These are phyloP conservation scores for Drosophila lutescens DNA, from an alignment of 2,888 invertebrate genomes.

Conservation along the genomic window DNA sequence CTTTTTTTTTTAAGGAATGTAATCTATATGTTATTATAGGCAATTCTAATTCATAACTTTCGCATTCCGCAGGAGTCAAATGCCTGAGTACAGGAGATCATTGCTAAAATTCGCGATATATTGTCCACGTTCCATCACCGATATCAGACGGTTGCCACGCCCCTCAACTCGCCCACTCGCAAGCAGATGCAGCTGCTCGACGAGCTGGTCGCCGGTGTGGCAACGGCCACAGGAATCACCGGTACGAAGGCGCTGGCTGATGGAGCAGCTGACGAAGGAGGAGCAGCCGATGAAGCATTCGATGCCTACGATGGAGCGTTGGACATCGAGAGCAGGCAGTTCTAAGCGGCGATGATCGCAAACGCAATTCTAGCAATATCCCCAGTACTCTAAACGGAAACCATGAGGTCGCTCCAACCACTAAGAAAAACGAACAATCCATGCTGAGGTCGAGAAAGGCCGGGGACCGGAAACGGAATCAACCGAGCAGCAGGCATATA, in stretches of 20 bases:
- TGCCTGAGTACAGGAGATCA: constrained; percentile 95
- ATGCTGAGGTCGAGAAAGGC: constrained; percentile 17
- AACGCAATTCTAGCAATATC: constrained; percentile 50
- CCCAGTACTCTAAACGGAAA: constrained; percentile 5
- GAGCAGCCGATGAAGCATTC: constrained; percentile 8
- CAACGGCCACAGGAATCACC: constrained; percentile 9
- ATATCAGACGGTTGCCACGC: constrained; percentile 86
- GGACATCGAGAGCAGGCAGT: constrained; percentile 48
- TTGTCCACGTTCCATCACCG: constrained; percentile 88
- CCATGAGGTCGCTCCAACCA: neutral
- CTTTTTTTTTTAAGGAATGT: too few species aligned
- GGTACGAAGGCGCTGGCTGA: neutral
- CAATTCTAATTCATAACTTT: neutral
- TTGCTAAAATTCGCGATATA: constrained; percentile 92
- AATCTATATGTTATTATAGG: too few species aligned
- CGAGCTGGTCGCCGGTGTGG: constrained; percentile 50
- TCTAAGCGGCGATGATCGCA: constrained; percentile 25
- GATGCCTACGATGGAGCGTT: constrained; percentile 46
- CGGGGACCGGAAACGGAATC: constrained; percentile 4
- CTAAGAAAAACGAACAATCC: constrained; percentile 3
- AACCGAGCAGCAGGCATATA: neutral
- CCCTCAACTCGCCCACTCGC: constrained; percentile 82
- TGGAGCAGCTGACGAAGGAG: neutral
- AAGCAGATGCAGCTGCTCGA: constrained; percentile 70
- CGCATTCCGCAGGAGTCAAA: constrained; percentile 90